These are phyloP conservation scores for Dasysyrphus tricinctus DNA, from an alignment of 2,888 invertebrate species.

Conservation along the genomic window DNA sequence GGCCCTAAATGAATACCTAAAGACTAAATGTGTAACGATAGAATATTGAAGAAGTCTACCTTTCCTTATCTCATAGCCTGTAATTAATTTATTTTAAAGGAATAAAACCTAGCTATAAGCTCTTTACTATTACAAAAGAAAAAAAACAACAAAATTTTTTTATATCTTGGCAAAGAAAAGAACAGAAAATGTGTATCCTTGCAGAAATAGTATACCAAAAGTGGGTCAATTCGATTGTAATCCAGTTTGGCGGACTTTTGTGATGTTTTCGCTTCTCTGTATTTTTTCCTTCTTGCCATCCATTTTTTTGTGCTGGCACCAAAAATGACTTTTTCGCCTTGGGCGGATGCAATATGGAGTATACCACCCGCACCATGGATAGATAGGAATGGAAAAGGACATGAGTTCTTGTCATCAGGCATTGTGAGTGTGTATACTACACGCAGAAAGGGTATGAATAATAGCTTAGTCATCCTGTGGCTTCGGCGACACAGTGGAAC, in stretches of 20 bases:
- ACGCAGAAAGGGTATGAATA: conserved; percentile 56
- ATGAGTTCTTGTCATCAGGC: conserved; percentile 8
- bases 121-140: background rate
- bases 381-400: background rate
- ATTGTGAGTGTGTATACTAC: conserved; percentile 7
- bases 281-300: background rate
- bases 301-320: conserved; percentile 55
- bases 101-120: conserved; percentile 50
- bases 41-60: conserved; percentile 88
- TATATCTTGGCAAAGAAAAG: conserved; percentile 14
- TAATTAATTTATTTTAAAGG: conserved; percentile 66
- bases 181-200: conserved; percentile 17
- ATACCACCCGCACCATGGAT: conserved; percentile 6
- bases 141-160: background rate
- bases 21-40: conserved; percentile 96
- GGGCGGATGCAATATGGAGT: background rate
- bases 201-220: conserved; percentile 31
- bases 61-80: conserved; percentile 47
- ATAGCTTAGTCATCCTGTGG: conserved; percentile 47
- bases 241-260: conserved; percentile 66
- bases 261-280: conserved; percentile 18
- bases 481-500: conserved; percentile 29
- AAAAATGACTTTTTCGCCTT: conserved; percentile 46
- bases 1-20: conserved; percentile 96
- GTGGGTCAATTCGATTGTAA: conserved; percentile 71